Percentiles rank a stretch among this genome's conserved stretches.
These are phyloP conservation scores for Notamacropus eugenii DNA, from an alignment of 2,797 vertebrate genomes.

Conservation along the genomic window DNA sequence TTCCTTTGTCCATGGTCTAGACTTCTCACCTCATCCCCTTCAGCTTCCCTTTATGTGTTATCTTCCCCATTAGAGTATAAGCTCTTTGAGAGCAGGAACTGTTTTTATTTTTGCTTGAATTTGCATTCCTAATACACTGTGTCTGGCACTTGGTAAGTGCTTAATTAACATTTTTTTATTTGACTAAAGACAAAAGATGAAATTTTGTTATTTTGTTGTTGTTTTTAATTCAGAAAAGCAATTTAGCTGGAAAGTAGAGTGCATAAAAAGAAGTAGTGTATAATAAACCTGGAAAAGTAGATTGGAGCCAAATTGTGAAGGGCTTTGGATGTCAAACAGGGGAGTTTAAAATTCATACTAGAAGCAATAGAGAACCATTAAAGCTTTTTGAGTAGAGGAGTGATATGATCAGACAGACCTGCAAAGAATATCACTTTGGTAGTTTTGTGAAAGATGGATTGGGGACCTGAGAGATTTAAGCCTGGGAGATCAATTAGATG, in stretches of 20 bases:
- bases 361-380: neutral
- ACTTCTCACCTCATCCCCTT: neutral
- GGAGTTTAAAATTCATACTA: neutral
- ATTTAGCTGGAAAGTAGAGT: neutral
- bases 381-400: neutral
- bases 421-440: neutral
- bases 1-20: neutral
- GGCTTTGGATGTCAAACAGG: neutral
- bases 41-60: neutral
- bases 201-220: neutral
- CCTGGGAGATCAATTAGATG: neutral
- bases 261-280: neutral
- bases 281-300: neutral
- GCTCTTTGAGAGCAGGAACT: neutral
- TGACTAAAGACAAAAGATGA: neutral
- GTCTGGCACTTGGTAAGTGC: neutral
- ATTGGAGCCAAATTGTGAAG: neutral
- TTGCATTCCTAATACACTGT: neutral
- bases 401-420: neutral
- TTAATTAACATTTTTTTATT: neutral
- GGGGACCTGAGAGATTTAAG: neutral
- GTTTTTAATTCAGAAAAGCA: neutral
- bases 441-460: neutral
- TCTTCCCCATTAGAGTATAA: neutral
- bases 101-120: neutral